Conservation (phyloP, 2,113 vertebrate species). For the Podilymbus podiceps region DNA sequence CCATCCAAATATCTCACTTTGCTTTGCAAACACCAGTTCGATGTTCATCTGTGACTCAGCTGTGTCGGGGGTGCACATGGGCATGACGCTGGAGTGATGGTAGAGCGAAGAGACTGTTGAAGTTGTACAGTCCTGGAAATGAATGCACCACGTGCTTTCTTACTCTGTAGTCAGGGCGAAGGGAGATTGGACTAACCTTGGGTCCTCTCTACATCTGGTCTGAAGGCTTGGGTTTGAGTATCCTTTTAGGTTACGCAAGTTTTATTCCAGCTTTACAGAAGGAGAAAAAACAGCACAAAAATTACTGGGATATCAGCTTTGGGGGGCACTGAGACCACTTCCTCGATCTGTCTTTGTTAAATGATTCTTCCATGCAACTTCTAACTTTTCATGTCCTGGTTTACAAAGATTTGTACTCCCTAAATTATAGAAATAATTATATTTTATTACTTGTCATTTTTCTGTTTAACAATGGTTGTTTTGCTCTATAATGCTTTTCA, state of each 20-base stretch:
- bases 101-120: neutral
- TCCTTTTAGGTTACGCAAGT: neutral
- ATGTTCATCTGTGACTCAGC: neutral
- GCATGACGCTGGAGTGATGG: neutral
- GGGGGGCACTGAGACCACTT: neutral
- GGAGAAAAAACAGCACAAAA: neutral
- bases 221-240: neutral
- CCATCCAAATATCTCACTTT: neutral
- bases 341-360: neutral
- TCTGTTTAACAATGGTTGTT: neutral
- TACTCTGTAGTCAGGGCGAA: neutral
- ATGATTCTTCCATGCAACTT: neutral
- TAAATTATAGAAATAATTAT: neutral
- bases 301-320: neutral
- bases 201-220: neutral
- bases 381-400: neutral
- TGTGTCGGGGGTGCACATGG: neutral
- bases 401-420: neutral
- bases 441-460: neutral
- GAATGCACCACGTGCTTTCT: neutral
- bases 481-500: neutral
- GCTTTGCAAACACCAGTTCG: neutral
- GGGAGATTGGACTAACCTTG: neutral
- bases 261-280: neutral
- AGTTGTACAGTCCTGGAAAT: neutral